Percentiles rank a stretch among this genome's conserved stretches.
phyloP scores from a whole-genome alignment of 2,113 vertebrate species.

The Malurus elegans region DNA sequence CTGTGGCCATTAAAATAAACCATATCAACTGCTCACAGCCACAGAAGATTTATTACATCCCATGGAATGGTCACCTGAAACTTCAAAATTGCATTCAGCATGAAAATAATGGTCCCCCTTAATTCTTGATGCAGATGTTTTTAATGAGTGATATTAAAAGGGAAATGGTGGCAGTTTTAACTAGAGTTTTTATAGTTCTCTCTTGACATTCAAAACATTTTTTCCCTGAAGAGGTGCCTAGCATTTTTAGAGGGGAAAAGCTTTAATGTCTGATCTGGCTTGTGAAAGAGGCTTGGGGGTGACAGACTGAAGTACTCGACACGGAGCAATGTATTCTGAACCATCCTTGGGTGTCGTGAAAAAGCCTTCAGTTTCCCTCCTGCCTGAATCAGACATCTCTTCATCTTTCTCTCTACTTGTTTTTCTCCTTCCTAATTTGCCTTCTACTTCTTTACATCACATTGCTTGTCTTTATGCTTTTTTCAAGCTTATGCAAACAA shows the following conservation, averaged over 20 bases:
- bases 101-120: neutral
- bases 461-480: neutral
- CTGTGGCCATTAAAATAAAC: conserved; percentile 63
- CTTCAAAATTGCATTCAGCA: neutral
- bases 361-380: neutral
- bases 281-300: neutral
- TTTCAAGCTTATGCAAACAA: neutral
- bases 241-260: conserved; percentile 1
- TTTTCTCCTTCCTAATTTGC: neutral
- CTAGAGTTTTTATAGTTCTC: neutral
- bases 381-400: neutral
- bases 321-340: neutral
- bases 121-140: conserved; percentile 21
- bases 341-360: neutral
- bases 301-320: neutral
- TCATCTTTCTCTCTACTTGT: neutral
- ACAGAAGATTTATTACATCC: conserved; percentile 27
- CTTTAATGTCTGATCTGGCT: neutral
- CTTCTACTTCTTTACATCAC: neutral
- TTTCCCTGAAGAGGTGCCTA: neutral
- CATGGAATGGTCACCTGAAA: neutral
- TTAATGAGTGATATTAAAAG: conserved; percentile 17
- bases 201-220: conserved; percentile 29
- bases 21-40: neutral
- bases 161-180: neutral